These are phyloP conservation scores for Physeter macrocephalus DNA, from an alignment of 2,113 vertebrate genomes.

Conservation along the genomic window DNA sequence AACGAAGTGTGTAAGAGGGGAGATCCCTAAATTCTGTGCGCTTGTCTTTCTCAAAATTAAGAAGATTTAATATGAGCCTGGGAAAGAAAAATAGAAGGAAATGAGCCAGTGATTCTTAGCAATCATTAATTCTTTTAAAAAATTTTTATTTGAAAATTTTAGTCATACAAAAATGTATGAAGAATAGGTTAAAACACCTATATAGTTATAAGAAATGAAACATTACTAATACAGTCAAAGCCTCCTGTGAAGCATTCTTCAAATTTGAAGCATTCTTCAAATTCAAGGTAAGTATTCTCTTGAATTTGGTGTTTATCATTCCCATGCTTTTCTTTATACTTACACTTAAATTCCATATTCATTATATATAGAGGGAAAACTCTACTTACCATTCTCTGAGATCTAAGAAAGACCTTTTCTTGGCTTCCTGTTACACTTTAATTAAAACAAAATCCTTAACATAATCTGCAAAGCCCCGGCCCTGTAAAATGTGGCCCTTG, in stretches of 20 bases:
- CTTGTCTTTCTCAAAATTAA: conserved; percentile 42
- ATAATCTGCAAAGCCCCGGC: not conserved
- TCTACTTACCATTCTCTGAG: not conserved
- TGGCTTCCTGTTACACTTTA: conserved; percentile 7
- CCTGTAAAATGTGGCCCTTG: not conserved
- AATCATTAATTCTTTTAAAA: conserved; percentile 27
- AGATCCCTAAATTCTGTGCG: conserved; percentile 56
- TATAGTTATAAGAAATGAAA: conserved; percentile 32
- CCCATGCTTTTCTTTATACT: not conserved
- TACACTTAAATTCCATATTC: conserved; percentile 17
- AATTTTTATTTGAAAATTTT: not conserved
- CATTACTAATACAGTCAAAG: not conserved
- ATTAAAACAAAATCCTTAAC: not conserved
- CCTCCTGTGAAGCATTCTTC: not conserved
- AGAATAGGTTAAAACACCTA: not conserved
- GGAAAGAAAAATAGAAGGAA: conserved; percentile 61
- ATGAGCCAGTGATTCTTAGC: conserved; percentile 13
- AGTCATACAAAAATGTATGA: not conserved
- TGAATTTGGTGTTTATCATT: conserved; percentile 22
- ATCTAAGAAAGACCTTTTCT: conserved; percentile 10
- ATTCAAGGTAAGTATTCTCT: not conserved
- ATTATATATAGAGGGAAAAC: not conserved
- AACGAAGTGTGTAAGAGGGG: conserved; percentile 54
- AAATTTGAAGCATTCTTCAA: too few species aligned
- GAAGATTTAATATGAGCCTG: not conserved